A percentile compares a stretch with the other conserved stretches of the same genome.
Conservation (phyloP, 2,888 invertebrate species). For the Eurois occulta region DNA sequence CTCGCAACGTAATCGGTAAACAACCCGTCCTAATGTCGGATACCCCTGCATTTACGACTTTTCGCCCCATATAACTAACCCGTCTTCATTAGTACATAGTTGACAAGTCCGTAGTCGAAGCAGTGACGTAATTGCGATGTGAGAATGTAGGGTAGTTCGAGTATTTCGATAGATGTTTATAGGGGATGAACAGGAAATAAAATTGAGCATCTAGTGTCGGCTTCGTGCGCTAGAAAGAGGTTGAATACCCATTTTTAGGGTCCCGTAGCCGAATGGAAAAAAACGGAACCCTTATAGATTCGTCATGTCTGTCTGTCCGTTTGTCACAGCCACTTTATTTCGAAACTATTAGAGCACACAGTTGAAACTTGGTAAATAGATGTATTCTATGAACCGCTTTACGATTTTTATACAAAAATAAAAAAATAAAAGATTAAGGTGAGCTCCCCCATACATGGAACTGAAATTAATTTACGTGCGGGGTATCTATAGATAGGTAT, state of each 20-base stretch:
- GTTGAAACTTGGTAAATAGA: no score
- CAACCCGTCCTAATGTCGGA: slow-evolving; percentile 23
- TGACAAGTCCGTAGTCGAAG: slow-evolving; percentile 39
- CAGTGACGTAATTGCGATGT: slow-evolving; percentile 54
- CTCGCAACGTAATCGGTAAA: slow-evolving; percentile 25
- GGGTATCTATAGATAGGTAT: no score
- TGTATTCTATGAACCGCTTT: no score
- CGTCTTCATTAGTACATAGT: slow-evolving; percentile 61
- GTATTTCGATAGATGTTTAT: slow-evolving; percentile 14
- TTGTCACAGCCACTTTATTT: no score
- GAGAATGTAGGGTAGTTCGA: slow-evolving; percentile 53
- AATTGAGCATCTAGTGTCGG: neutral
- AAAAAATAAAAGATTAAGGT: no score
- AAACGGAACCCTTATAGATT: no score
- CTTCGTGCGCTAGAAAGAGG: neutral
- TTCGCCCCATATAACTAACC: slow-evolving; percentile 41
- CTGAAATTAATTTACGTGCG: no score
- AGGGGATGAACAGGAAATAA: slow-evolving; percentile 19
- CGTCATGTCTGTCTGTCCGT: no score
- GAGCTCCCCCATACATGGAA: no score
- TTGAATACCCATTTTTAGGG: neutral
- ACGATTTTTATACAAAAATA: no score
- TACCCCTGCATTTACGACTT: slow-evolving; percentile 36
- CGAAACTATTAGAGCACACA: no score
- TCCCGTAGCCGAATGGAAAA: no score